Evolutionary conservation across 2,888 invertebrate species (phyloP), one percentile per base, ranked within the genome.

Genomic region (Ypsolopha scabrella): DNA sequence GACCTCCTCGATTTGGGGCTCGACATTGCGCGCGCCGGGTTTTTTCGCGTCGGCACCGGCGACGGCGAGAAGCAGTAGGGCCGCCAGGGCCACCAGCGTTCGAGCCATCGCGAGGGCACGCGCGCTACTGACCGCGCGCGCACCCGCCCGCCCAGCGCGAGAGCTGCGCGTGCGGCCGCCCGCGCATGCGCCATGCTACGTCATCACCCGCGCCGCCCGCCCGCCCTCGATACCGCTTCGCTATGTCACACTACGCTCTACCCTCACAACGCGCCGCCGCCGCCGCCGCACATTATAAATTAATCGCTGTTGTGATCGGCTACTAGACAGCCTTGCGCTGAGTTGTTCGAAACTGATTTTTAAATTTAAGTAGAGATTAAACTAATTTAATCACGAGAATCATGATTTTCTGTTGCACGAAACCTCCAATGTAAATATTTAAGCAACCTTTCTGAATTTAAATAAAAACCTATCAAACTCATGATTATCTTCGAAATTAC

Each of bases 1-100:
- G 88, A 96, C 95, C 88, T 96, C 95, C 88, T 96, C 95, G 89
- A 96, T 96, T 87, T 94, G 92, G 79, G 94, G 90, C 74, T 93
- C 93, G 66, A 72, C 70, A 64, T 86, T 87, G 72, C 80, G 73
- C 62, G 70, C 72, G 68, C 82, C 77, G 75, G 72, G 55, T 49
- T 50, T 57, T 45, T 50, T 37, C 34, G 52, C 53, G 44, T 55
- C 53, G 34, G 67, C 73, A 67, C 75, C 80, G 81, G 81, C 75
- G 65, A 72, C 80, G 79, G 82, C 77, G 70, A 89, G 85, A 77
- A 89, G 85, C 78, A 89, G 79, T 67, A 82, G 70, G 67, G 78
- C 80, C 72, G 73, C 76, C 65, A 83, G 72, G 73, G 78, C 80
- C 77, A 75, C 72, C 76, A 82, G 75, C 80, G 80, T 82, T 74